phyloP scores from a whole-genome alignment of 2,113 vertebrate genomes.

The Cercocebus atys region DNA sequence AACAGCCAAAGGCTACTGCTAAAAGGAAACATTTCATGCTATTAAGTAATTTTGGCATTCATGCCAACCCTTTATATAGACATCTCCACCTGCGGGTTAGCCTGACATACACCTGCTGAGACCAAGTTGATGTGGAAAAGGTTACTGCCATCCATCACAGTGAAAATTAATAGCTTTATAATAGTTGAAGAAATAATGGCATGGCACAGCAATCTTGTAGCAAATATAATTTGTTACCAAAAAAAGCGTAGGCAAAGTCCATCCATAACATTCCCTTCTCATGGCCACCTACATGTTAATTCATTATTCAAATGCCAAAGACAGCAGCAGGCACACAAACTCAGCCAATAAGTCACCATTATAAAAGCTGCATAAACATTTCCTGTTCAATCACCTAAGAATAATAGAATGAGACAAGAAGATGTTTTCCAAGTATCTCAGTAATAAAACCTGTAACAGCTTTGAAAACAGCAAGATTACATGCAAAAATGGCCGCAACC shows the following conservation, averaged over 20 bases:
- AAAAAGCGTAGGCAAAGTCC: conserved; percentile 29
- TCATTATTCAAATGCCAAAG: conserved; percentile 66
- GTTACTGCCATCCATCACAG: conserved; percentile 68
- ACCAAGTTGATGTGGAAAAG: conserved; percentile 43
- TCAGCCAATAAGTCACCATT: conserved; percentile 66
- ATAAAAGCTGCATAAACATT: conserved; percentile 63
- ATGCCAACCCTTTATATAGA: conserved; percentile 69
- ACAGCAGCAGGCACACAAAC: conserved; percentile 58
- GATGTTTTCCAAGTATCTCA: conserved; percentile 62
- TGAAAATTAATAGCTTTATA: conserved; percentile 72
- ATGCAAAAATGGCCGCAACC: not conserved
- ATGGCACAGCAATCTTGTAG: conserved; percentile 62
- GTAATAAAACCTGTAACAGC: not conserved
- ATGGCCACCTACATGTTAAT: conserved; percentile 61
- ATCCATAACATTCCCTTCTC: conserved; percentile 61
- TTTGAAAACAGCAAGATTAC: conserved; percentile 52
- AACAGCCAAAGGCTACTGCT: conserved; percentile 78
- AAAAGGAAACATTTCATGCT: conserved; percentile 70
- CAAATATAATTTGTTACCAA: conserved; percentile 50
- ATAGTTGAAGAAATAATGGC: conserved; percentile 54
- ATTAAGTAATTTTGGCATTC: conserved; percentile 78
- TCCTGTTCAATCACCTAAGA: conserved; percentile 72
- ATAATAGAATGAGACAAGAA: conserved; percentile 70
- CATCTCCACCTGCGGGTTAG: conserved; percentile 33
- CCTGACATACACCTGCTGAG: conserved; percentile 66